Conservation (phyloP, 2,113 vertebrate genomes). For the Fregetta grallaria region DNA sequence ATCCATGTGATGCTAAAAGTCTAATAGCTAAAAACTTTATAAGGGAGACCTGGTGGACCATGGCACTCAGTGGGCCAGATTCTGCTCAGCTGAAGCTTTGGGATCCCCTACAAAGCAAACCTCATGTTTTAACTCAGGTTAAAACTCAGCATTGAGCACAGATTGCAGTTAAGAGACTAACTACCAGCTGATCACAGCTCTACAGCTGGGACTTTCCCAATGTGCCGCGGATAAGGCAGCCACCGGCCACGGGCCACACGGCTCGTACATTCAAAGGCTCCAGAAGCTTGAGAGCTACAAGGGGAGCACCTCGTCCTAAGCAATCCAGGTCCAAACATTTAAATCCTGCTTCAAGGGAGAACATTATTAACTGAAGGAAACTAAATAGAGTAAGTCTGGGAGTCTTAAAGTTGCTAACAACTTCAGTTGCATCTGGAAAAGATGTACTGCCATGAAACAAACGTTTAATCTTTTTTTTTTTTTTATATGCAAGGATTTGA, state of each 20-base stretch:
- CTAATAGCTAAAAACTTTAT: neutral
- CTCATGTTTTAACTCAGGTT: neutral
- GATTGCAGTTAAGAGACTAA: neutral
- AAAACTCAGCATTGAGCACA: neutral
- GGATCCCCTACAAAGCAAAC: neutral
- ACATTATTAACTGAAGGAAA: neutral
- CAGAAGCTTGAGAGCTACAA: neutral
- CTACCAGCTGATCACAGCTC: neutral
- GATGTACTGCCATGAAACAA: neutral
- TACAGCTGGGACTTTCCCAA: neutral
- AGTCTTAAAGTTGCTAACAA: neutral
- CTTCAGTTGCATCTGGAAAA: neutral
- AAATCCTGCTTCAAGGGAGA: neutral
- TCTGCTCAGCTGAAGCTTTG: neutral
- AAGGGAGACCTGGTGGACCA: neutral
- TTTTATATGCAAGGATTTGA: neutral
- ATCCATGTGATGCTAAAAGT: neutral
- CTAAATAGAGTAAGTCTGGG: neutral
- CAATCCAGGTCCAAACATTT: neutral
- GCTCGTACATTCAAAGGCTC: neutral
- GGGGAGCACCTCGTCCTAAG: neutral
- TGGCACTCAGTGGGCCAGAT: neutral
- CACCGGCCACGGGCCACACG: accelerated
- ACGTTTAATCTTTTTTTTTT: neutral
- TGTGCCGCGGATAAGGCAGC: accelerated